Percentiles rank a stretch among this genome's conserved stretches.
Conservation (phyloP, 2,888 invertebrate species). For the Volucella bombylans region DNA sequence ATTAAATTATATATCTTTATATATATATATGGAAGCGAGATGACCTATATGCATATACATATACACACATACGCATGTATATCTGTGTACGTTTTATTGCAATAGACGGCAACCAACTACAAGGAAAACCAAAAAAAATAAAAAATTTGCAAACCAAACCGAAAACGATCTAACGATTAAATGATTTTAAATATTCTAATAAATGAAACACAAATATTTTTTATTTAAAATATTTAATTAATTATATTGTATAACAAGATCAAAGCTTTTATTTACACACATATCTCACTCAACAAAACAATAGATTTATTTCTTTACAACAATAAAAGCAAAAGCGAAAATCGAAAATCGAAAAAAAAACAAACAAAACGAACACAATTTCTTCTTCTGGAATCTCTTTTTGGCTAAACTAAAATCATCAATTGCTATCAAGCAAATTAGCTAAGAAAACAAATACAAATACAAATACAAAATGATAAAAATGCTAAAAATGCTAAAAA, state of each 20-base stretch:
- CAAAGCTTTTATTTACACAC: slow-evolving; percentile 73
- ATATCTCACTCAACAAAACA: slow-evolving; percentile 71
- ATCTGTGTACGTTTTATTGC: slow-evolving; percentile 72
- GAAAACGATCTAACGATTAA: not conserved
- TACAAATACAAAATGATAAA: not conserved
- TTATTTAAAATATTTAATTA: slow-evolving; percentile 62
- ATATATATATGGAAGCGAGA: slow-evolving; percentile 68
- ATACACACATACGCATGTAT: not conserved
- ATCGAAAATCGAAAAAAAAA: not conserved
- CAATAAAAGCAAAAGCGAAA: not conserved
- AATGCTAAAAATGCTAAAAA: not conserved
- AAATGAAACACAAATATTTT: slow-evolving; percentile 44
- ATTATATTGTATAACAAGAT: slow-evolving; percentile 46
- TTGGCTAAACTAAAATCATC: slow-evolving; percentile 58
- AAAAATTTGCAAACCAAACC: not conserved
- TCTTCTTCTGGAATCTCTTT: slow-evolving; percentile 71
- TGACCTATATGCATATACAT: slow-evolving; percentile 60
- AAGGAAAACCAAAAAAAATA: slow-evolving; percentile 62
- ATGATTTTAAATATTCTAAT: too few species aligned
- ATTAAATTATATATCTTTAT: slow-evolving; percentile 74
- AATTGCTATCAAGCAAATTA: slow-evolving; percentile 11
- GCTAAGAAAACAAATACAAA: slow-evolving; percentile 29
- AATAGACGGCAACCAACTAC: slow-evolving; percentile 74
- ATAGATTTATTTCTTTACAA: slow-evolving; percentile 63
- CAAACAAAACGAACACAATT: slow-evolving; percentile 33